phyloP scores from a whole-genome alignment of 2,888 invertebrate species.

The Oeneis ivallda region DNA sequence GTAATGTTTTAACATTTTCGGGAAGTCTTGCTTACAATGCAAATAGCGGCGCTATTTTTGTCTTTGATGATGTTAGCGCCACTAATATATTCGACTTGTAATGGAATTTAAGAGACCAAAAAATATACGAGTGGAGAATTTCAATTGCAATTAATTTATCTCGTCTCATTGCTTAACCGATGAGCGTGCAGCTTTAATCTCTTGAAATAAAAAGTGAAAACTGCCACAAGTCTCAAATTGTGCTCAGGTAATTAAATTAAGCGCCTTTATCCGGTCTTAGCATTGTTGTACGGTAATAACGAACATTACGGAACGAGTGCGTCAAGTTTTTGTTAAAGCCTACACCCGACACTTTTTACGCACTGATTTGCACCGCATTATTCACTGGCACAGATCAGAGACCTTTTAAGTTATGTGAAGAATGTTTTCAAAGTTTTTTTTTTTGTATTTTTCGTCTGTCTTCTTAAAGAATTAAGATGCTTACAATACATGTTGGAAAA shows the following conservation, averaged over 20 bases:
- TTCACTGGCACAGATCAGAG: constrained; percentile 6
- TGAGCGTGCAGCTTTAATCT: constrained; percentile 18
- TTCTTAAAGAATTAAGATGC: too few relatives aligned
- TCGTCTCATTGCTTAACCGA: not conserved
- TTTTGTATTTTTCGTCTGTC: not conserved
- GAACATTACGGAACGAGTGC: not conserved
- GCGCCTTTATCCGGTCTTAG: constrained; percentile 32
- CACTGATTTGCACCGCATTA: not conserved
- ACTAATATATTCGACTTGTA: not conserved
- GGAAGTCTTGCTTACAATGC: too few relatives aligned
- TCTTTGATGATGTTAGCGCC: not conserved
- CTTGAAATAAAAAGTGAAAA: constrained; percentile 16
- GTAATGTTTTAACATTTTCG: too few relatives aligned
- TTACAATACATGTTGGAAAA: too few relatives aligned
- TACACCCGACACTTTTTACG: not conserved
- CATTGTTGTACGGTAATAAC: constrained; percentile 12
- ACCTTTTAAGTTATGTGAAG: not conserved
- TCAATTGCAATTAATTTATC: constrained; percentile 5
- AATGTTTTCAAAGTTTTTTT: not conserved
- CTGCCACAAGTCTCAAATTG: constrained; percentile 7
- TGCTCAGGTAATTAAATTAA: constrained; percentile 35
- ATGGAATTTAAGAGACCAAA: not conserved
- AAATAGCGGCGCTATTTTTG: not conserved
- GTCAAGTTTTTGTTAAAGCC: constrained; percentile 19
- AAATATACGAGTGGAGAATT: not conserved